Conservation (phyloP, 2,888 invertebrate genomes). For the Harpagoxenus sublaevis region DNA sequence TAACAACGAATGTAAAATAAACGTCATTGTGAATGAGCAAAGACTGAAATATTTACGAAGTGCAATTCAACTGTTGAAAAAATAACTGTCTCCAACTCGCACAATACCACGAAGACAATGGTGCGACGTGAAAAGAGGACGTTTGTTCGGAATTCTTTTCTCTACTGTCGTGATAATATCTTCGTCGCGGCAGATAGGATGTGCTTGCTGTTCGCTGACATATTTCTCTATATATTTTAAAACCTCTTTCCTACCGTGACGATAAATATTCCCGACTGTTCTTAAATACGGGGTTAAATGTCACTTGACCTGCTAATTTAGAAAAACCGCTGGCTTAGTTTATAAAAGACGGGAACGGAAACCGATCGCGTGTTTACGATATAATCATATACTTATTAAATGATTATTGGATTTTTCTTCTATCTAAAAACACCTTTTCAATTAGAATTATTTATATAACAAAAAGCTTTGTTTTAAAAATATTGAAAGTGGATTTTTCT, state of each 20-base stretch:
- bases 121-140: slow-evolving; percentile 31
- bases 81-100: slow-evolving; percentile 22
- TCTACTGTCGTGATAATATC: slow-evolving; percentile 8
- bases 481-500: not conserved
- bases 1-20: slow-evolving; percentile 35
- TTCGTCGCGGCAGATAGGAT: not conserved
- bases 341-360: not conserved
- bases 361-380: not conserved
- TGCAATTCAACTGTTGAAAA: slow-evolving; percentile 40
- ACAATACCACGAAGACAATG: slow-evolving; percentile 34
- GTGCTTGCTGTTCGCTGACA: not conserved
- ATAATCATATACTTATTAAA: not conserved
- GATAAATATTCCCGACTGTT: slow-evolving; percentile 4
- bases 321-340: not conserved
- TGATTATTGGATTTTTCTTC: not conserved
- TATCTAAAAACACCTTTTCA: not conserved
- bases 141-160: slow-evolving; percentile 17
- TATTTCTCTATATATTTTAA: slow-evolving; percentile 5
- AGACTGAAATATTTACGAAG: slow-evolving; percentile 43
- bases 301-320: not conserved
- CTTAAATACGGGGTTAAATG: not conserved
- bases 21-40: not conserved
- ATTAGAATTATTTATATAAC: not conserved
- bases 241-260: not conserved
- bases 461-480: not conserved